Conservation (phyloP, 2,888 invertebrate species). For the Alviniconcha strummeri region DNA sequence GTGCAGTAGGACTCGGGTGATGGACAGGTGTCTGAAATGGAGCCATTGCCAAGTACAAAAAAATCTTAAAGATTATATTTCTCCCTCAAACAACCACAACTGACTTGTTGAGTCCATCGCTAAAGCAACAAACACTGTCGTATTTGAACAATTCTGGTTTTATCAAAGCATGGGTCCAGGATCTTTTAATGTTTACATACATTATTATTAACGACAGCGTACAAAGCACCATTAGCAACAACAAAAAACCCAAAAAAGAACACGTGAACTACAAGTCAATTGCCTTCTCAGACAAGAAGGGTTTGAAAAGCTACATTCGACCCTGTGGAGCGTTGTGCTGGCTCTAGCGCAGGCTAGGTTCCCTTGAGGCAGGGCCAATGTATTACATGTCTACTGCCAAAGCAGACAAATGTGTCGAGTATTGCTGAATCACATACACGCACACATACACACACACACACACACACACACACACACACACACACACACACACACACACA, state of each 20-base stretch:
- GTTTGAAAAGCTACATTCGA: no score
- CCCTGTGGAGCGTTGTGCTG: no score
- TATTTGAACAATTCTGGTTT: no score
- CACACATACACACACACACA: background rate
- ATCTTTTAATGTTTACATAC: no score
- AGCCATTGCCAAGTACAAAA: background rate
- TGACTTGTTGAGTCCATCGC: no score
- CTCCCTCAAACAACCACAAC: background rate
- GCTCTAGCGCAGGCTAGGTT: no score
- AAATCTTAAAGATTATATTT: background rate
- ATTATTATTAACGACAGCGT: no score
- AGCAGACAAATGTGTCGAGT: background rate
- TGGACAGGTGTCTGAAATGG: slow-evolving; percentile 54
- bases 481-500: background rate
- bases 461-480: background rate
- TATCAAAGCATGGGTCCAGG: no score
- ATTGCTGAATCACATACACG: background rate
- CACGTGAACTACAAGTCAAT: background rate
- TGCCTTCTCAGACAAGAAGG: no score
- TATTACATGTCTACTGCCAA: background rate
- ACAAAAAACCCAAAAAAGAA: background rate
- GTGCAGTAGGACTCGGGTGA: slow-evolving; percentile 51
- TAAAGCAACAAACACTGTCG: no score
- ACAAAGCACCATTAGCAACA: background rate
- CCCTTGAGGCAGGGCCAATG: no score